Base-by-base conservation (phyloP, 1,140 invertebrate genomes). In the Drosophila aff. region DNA sequence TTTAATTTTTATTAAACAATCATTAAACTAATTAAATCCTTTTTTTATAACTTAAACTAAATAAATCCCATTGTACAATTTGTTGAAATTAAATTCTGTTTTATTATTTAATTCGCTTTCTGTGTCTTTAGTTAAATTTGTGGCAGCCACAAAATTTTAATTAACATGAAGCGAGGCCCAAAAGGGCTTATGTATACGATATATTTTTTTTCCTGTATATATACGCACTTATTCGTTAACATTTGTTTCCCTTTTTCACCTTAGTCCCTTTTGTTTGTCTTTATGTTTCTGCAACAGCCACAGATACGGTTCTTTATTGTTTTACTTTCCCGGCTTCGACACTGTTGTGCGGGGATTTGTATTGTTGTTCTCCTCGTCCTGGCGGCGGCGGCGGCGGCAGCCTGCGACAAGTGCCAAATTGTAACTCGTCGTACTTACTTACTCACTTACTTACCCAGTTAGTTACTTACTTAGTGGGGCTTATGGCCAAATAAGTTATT, bases 371-470 rank as follows among this genome's bases (percentile, higher is more conserved):
- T 8, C 11, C 11, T 13, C 36, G 36, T 40, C 43, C n/a, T 43
- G 36, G 23, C 23, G 23, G 23, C 23, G 23, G 23, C 23, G 23
- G 13, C 38, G 43, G 9, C 43, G 43, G 18, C 50, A 52, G 28
- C 46, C 66, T 62, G 60, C 65, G 82, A 86, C 79, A 86, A 85
- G 82, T 79, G 82, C 68, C 63, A 75, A 76, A 82, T 61, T 75
- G 44, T 60, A 31, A 44, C 62, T 36, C 53, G 36, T 36, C 53
- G 36, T 38, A 53, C 67, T 72, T 44, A 55, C 61, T 62, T 50
- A 79, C 80, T 63, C 61, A 83, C 79, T 82, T 65, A 81, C 80
- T 82, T 82, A 76, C 76, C 78, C 67, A 82, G 69, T 82, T 80
- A 82, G 58, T 82, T 72, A 78, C 76, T 79, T 79, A 82, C 76